phyloP scores from a whole-genome alignment of 1,140 invertebrate species.

The Palaemon carinicauda region DNA sequence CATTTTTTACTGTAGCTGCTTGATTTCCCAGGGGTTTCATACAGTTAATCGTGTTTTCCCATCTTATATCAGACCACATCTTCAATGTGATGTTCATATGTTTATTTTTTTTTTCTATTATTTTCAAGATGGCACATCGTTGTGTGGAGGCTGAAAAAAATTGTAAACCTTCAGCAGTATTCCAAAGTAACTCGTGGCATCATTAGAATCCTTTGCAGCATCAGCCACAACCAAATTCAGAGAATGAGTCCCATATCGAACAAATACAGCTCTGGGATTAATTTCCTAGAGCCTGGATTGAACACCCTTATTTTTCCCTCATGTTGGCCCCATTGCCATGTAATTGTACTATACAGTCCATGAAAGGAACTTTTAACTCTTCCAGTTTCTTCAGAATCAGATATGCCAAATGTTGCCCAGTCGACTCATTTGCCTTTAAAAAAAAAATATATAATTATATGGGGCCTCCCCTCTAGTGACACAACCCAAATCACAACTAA shows the following conservation, averaged over 20 bases:
- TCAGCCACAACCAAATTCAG: constrained; percentile 44
- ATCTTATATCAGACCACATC: too few relatives aligned
- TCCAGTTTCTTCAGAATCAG: too few relatives aligned
- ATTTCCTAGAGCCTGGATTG: constrained; percentile 7
- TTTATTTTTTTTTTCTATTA: too few relatives aligned
- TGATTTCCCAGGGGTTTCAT: too few relatives aligned
- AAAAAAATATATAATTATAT: too few relatives aligned
- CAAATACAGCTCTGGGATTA: constrained; percentile 38
- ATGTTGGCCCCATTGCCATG: constrained; percentile 40
- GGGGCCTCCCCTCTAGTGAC: too few relatives aligned
- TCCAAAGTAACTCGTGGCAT: constrained; percentile 43
- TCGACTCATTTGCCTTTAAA: too few relatives aligned
- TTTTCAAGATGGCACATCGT: constrained; percentile 59
- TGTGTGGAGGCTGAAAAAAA: constrained; percentile 57
- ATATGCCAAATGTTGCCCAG: too few relatives aligned
- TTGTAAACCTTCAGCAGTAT: constrained; percentile 48
- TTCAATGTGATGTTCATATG: too few relatives aligned
- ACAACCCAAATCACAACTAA: too few relatives aligned
- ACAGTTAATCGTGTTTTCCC: too few relatives aligned
- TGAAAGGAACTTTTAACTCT: too few relatives aligned
- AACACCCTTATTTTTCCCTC: constrained; percentile 43
- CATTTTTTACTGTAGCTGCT: neutral
- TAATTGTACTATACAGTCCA: constrained; percentile 32
- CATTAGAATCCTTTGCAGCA: constrained; percentile 41
- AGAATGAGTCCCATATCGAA: constrained; percentile 22